These are phyloP conservation scores for Etheostoma cragini DNA, from an alignment of 2,113 vertebrate species.

Conservation along the genomic window DNA sequence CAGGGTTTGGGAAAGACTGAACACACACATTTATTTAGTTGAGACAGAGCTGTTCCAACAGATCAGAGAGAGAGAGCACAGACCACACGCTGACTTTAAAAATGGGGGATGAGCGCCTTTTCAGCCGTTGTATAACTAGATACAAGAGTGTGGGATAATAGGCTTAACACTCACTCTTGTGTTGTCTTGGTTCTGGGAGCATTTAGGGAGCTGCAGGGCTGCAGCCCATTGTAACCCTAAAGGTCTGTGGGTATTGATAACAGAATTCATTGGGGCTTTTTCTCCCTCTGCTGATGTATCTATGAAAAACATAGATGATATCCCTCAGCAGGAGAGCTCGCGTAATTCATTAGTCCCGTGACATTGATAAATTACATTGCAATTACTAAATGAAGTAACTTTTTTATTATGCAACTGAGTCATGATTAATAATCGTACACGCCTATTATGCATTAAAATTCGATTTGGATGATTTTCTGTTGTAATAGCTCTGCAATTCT, in stretches of 20 bases:
- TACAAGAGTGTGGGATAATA: slow-evolving; percentile 66
- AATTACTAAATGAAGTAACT: slow-evolving; percentile 78
- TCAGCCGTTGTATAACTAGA: slow-evolving; percentile 51
- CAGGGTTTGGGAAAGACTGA: slow-evolving; percentile 22
- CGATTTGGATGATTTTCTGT: slow-evolving; percentile 64
- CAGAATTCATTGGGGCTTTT: slow-evolving; percentile 71
- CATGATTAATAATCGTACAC: slow-evolving; percentile 70
- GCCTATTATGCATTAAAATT: slow-evolving; percentile 64
- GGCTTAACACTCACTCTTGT: slow-evolving; percentile 61
- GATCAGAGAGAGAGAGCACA: slow-evolving; percentile 29
- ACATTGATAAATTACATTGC: slow-evolving; percentile 81
- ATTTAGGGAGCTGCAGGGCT: slow-evolving; percentile 50
- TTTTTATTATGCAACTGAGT: slow-evolving; percentile 67
- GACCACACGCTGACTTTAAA: slow-evolving; percentile 60
- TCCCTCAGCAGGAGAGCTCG: slow-evolving; percentile 68
- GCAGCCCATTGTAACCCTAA: slow-evolving; percentile 55
- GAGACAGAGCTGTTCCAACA: slow-evolving; percentile 29
- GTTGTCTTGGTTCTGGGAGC: slow-evolving; percentile 55
- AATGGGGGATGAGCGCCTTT: slow-evolving; percentile 48
- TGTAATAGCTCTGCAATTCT: slow-evolving; percentile 50
- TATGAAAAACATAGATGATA: slow-evolving; percentile 63
- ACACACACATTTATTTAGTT: slow-evolving; percentile 32
- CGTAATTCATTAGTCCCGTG: slow-evolving; percentile 77
- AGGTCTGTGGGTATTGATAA: slow-evolving; percentile 74
- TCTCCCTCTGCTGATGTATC: slow-evolving; percentile 54